phyloP scores from a whole-genome alignment of 2,113 vertebrate species.

The Anoplopoma fimbria region DNA sequence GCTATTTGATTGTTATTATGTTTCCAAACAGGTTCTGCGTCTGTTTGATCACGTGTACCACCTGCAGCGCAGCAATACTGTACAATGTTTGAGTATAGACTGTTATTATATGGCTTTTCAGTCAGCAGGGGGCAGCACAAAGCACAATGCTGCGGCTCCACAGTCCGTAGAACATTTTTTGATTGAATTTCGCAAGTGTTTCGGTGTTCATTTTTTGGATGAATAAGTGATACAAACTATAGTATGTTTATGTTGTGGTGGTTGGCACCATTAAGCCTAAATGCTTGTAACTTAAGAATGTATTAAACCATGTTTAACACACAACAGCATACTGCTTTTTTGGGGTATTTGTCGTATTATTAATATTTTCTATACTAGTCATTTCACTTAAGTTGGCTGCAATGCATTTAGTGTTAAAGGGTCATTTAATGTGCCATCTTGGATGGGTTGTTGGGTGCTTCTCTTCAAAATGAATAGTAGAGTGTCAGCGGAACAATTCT shows the following conservation, averaged over 20 bases:
- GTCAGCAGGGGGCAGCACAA: constrained; percentile 19
- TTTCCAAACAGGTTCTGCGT: not conserved
- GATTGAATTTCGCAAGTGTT: not conserved
- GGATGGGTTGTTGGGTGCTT: not conserved
- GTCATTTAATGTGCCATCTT: not conserved
- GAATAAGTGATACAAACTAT: not conserved
- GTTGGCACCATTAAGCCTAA: not conserved
- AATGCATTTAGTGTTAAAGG: not conserved
- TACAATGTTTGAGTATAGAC: not conserved
- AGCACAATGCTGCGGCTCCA: not conserved
- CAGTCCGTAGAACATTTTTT: not conserved
- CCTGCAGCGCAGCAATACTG: not conserved
- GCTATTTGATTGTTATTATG: not conserved
- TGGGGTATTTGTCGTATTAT: not conserved
- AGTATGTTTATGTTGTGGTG: not conserved
- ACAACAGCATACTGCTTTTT: not conserved
- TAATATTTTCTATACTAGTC: not conserved
- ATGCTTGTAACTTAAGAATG: not conserved
- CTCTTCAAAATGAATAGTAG: not conserved
- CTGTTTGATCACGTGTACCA: not conserved
- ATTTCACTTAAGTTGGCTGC: not conserved
- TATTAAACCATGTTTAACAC: not conserved
- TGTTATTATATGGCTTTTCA: not conserved
- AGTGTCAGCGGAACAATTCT: not conserved
- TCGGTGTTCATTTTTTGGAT: not conserved